Percentiles rank a stretch among this genome's conserved stretches.
phyloP scores from a whole-genome alignment of 2,113 vertebrate genomes.

The Otus sunia region DNA sequence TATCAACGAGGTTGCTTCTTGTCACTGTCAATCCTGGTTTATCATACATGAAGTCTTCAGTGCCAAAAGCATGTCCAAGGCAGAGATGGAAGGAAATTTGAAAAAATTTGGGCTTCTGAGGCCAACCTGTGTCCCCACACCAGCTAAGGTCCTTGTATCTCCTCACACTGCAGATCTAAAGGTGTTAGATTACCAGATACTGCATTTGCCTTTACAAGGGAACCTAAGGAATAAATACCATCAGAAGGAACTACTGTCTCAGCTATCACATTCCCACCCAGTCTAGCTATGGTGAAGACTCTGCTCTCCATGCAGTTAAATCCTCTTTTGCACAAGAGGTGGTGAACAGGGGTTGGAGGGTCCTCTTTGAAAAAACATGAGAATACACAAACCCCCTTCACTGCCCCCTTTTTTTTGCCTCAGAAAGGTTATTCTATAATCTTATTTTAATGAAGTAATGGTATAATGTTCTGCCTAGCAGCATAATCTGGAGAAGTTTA shows the following conservation, averaged over 20 bases:
- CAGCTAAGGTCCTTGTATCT: background rate
- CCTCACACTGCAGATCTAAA: background rate
- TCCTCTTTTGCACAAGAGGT: background rate
- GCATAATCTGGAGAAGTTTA: background rate
- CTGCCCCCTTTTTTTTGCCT: background rate
- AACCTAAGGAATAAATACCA: background rate
- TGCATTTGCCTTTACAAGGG: background rate
- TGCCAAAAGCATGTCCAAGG: background rate
- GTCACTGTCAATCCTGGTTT: background rate
- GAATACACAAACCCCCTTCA: background rate
- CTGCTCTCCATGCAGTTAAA: background rate
- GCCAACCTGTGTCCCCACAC: background rate
- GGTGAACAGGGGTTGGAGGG: background rate
- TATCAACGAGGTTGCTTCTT: background rate
- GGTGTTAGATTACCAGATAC: background rate
- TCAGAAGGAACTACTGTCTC: background rate
- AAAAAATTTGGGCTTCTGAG: background rate
- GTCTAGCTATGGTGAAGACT: rapidly evolving
- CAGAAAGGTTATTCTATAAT: background rate
- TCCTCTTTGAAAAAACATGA: background rate
- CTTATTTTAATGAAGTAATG: background rate
- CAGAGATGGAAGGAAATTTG: background rate
- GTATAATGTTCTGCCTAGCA: background rate
- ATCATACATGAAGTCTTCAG: background rate
- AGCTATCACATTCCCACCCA: too few relatives aligned